Conservation (phyloP, 2,888 invertebrate genomes). For the Caenorhabditis imperialis region DNA sequence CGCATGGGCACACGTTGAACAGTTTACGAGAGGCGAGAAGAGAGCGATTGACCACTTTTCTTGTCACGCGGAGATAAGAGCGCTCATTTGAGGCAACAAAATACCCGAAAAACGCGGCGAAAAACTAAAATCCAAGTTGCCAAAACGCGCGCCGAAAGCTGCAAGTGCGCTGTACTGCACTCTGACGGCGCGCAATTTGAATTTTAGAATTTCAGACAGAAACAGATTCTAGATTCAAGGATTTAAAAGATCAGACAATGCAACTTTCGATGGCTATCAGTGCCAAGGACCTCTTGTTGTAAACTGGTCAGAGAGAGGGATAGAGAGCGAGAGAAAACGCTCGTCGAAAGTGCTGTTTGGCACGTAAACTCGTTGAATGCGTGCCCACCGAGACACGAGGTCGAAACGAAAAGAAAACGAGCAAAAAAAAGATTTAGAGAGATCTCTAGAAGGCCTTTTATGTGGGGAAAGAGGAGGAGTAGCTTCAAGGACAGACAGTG, state of each 20-base stretch:
- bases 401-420: neutral
- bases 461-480: neutral
- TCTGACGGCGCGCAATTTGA: neutral
- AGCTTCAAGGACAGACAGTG: neutral
- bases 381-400: slow-evolving; percentile 14
- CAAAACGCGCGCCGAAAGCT: no score
- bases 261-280: slow-evolving; percentile 20
- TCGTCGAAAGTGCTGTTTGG: slow-evolving; percentile 27
- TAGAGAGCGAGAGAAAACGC: slow-evolving; percentile 3
- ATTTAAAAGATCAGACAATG: slow-evolving; percentile 14
- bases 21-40: neutral
- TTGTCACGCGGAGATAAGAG: neutral
- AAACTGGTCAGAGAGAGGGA: slow-evolving; percentile 20
- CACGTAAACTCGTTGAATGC: slow-evolving; percentile 36
- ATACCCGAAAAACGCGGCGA: neutral
- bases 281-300: slow-evolving; percentile 16
- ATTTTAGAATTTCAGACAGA: no score
- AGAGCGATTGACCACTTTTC: neutral
- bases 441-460: slow-evolving; percentile 5
- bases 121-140: neutral
- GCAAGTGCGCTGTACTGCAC: no score
- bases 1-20: slow-evolving; percentile 9
- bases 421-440: neutral
- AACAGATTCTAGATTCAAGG: neutral
- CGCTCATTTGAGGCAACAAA: neutral